phyloP scores from a whole-genome alignment of 2,888 invertebrate species.

The Cryptops parisi region DNA sequence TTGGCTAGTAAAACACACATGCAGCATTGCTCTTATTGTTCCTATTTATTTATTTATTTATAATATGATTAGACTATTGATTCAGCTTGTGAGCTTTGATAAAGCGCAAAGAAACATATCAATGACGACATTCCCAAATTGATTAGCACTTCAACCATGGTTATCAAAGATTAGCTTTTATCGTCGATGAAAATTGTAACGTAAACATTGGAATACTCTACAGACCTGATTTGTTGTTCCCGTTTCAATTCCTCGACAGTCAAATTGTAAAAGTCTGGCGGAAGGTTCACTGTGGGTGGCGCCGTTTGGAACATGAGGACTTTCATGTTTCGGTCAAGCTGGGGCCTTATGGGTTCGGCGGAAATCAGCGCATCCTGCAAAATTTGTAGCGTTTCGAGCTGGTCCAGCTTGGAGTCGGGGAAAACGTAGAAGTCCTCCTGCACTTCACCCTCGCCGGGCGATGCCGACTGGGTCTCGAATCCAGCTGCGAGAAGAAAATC shows the following conservation, averaged over 20 bases:
- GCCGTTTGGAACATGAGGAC: slow-evolving; percentile 66
- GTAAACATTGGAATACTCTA: not conserved
- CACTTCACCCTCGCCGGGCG: slow-evolving; percentile 39
- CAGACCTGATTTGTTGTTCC: slow-evolving; percentile 58
- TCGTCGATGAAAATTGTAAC: too few species aligned
- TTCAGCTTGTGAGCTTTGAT: too few species aligned
- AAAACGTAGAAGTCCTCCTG: slow-evolving; percentile 52
- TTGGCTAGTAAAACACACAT: too few species aligned
- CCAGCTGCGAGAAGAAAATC: slow-evolving; percentile 73
- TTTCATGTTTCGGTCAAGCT: slow-evolving; percentile 68
- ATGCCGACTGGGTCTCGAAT: slow-evolving; percentile 47
- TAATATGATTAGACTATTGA: too few species aligned
- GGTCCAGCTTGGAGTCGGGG: slow-evolving; percentile 25
- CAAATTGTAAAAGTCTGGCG: slow-evolving; percentile 69
- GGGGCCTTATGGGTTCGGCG: slow-evolving; percentile 65
- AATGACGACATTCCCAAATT: too few species aligned
- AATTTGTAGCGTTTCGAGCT: slow-evolving; percentile 35
- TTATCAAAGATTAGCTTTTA: too few species aligned
- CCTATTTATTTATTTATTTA: too few species aligned
- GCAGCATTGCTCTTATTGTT: too few species aligned
- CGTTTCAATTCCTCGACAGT: slow-evolving; percentile 66
- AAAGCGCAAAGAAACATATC: too few species aligned
- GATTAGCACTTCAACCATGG: too few species aligned
- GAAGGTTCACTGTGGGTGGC: slow-evolving; percentile 43
- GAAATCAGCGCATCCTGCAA: slow-evolving; percentile 60